Base-by-base conservation (phyloP, 2,888 invertebrate species). In the Cephonodes hylas region DNA sequence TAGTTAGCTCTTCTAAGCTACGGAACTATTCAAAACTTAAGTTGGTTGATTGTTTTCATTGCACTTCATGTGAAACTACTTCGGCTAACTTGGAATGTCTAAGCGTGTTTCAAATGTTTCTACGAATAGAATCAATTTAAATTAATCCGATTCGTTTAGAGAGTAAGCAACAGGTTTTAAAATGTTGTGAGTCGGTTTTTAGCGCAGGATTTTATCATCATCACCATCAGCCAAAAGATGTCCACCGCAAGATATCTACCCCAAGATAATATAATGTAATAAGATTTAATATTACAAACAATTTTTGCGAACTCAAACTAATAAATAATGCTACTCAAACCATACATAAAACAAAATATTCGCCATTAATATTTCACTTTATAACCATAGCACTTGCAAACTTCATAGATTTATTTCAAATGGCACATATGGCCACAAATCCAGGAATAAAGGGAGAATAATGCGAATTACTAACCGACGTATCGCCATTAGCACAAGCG, bases 401-500 rank as follows among this genome's bases (percentile, higher is more conserved):
- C 5, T 53, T 18, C 38, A 53, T 38, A 60, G 18, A 18, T 27
- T 48, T 38, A 22, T 48, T 27, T 25, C 13, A 79, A 64, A 72
- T 65, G 65, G 79, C 76, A 83, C 88, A 89, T 89, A 86, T 89
- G 90, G 88, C 71, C 74, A 84, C 78, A 85, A 81, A 77, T 79
- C 73, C 80, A 76, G 72, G 75, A 76, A 83, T 81, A 80, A 79
- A 74, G 75, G 76, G 85, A 91, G 89, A 91, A 81, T 88, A 89
- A 89, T 88, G 84, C 78, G 71, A 77, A 80, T 83, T 83, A 83
- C 85, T 88, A 85, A 86, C 76, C 74, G 75, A 71, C 67, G 70
- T 74, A 75, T 71, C 66, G 70, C 87, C 90, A 90, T 91, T 90
- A 89, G 84, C 84, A 85, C 86, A 85, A 83, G 85, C 84, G 88